Conservation (phyloP, 2,888 invertebrate genomes). For the Drosophila limbata region DNA sequence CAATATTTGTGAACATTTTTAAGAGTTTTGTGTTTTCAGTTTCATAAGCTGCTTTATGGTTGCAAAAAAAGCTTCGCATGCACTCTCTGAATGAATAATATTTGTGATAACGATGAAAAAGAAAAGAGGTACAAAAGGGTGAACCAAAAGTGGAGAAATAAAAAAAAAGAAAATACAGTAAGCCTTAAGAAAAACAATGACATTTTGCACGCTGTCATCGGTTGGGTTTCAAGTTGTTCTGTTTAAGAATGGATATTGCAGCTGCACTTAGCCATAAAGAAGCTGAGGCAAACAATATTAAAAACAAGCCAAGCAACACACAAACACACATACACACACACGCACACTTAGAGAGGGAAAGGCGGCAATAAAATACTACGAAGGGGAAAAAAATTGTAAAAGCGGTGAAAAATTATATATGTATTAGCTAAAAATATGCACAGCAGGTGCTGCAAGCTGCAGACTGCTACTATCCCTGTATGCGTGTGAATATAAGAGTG, state of each 20-base stretch:
- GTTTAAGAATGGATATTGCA: conserved; percentile 65
- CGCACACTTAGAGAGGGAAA: conserved; percentile 7
- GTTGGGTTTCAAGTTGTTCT: conserved; percentile 60
- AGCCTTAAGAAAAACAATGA: conserved; percentile 66
- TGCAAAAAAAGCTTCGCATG: conserved; percentile 25
- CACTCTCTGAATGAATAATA: conserved; percentile 66
- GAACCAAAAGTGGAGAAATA: neutral
- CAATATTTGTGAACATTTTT: conserved; percentile 4
- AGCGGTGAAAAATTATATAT: conserved; percentile 73
- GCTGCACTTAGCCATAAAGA: conserved; percentile 79
- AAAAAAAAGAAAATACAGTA: conserved; percentile 15
- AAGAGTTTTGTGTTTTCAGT: conserved; percentile 15
- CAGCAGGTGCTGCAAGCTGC: conserved; percentile 55
- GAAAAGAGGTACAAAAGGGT: neutral
- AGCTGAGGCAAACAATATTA: conserved; percentile 76
- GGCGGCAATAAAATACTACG: conserved; percentile 64
- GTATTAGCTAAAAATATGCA: conserved; percentile 73
- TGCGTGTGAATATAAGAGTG: conserved; percentile 9
- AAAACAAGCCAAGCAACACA: conserved; percentile 56
- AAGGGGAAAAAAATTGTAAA: conserved; percentile 44
- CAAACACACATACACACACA: conserved; percentile 3
- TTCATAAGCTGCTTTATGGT: conserved; percentile 20
- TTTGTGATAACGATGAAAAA: conserved; percentile 51
- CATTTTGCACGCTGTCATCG: conserved; percentile 63
- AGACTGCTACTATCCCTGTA: conserved; percentile 3